Percentiles rank a stretch among this genome's conserved stretches.
These are phyloP conservation scores for Seladonia tumulorum DNA, from an alignment of 2,888 invertebrate genomes.

Conservation along the genomic window DNA sequence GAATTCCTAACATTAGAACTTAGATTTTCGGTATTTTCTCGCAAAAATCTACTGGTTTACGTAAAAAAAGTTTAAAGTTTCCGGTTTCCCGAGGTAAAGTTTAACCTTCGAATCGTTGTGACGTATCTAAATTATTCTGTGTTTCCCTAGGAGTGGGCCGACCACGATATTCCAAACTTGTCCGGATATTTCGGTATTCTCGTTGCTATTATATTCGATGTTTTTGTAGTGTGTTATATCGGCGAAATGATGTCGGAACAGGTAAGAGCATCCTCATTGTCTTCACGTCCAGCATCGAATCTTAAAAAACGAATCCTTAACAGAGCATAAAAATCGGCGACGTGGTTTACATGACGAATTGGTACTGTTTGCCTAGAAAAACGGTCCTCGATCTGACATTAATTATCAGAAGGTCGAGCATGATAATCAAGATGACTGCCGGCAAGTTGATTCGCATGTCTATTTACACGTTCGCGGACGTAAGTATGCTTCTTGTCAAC, in stretches of 20 bases:
- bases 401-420: conserved; percentile 70
- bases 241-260: conserved; percentile 63
- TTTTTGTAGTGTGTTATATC: conserved; percentile 67
- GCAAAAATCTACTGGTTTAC: too few relatives aligned
- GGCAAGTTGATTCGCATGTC: conserved; percentile 76
- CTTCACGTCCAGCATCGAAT: background rate
- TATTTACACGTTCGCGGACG: conserved; percentile 72
- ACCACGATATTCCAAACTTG: conserved; percentile 33
- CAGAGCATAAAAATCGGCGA: conserved; percentile 74
- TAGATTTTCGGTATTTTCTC: too few relatives aligned
- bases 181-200: conserved; percentile 52
- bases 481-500: conserved; percentile 57
- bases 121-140: background rate
- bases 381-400: conserved; percentile 69
- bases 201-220: conserved; percentile 58
- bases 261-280: conserved; percentile 42
- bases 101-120: background rate
- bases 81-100: too few relatives aligned
- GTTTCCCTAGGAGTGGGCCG: conserved; percentile 56
- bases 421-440: conserved; percentile 73
- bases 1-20: too few relatives aligned
- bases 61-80: too few relatives aligned
- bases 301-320: conserved; percentile 18
- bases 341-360: conserved; percentile 74
- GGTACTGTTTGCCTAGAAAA: conserved; percentile 74